These are phyloP conservation scores for Nemotelus pantherinus DNA, from an alignment of 2,888 invertebrate species.

Conservation along the genomic window DNA sequence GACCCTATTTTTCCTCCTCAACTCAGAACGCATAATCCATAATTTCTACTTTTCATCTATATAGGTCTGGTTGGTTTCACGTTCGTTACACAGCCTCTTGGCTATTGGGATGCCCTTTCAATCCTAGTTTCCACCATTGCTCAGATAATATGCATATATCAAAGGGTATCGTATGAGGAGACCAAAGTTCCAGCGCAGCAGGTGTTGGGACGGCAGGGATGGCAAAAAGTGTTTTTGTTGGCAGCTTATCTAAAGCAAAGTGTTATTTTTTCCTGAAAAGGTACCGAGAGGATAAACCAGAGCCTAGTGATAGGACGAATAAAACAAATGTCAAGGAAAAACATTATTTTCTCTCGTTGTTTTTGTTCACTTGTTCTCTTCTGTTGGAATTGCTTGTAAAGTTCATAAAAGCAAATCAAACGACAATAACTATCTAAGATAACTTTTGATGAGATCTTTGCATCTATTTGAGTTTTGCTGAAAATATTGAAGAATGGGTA, in stretches of 20 bases:
- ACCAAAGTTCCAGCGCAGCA: not conserved
- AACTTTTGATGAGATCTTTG: slow-evolving; percentile 47
- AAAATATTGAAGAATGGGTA: slow-evolving; percentile 27
- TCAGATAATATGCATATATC: slow-evolving; percentile 27
- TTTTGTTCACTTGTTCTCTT: not conserved
- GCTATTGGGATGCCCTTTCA: slow-evolving; percentile 1
- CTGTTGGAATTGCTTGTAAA: slow-evolving; percentile 44
- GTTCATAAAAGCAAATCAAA: slow-evolving; percentile 50
- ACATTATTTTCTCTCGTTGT: slow-evolving; percentile 37
- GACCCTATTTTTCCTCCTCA: slow-evolving; percentile 16
- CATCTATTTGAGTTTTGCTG: slow-evolving; percentile 7
- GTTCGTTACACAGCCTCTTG: too few species aligned
- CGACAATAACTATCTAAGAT: slow-evolving; percentile 46
- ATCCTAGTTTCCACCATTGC: slow-evolving; percentile 8
- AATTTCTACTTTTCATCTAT: not conserved
- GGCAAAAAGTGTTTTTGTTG: slow-evolving; percentile 2
- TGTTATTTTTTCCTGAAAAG: not conserved
- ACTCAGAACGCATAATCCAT: slow-evolving; percentile 5
- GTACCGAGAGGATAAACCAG: not conserved
- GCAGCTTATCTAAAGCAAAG: not conserved
- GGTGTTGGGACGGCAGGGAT: not conserved
- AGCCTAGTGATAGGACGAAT: not conserved
- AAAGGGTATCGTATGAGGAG: slow-evolving; percentile 5
- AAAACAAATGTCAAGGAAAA: not conserved
- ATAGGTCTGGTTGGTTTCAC: too few species aligned